Evolutionary conservation across 2,113 vertebrate species (phyloP), one percentile per base, ranked within the genome.

Genomic region (Campylomormyrus tamandua): DNA sequence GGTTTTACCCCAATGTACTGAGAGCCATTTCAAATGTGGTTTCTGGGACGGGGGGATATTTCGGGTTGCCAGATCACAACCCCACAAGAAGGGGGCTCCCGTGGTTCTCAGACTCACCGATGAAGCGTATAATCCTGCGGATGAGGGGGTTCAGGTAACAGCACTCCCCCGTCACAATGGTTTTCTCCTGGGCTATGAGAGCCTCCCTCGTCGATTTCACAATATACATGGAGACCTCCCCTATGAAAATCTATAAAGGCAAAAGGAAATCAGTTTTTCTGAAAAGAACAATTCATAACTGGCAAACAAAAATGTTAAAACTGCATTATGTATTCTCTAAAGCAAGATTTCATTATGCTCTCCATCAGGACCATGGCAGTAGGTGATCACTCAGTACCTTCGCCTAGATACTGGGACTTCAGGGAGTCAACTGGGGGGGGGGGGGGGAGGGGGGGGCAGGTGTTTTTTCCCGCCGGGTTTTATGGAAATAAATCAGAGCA

Each of bases 141-240:
- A 99, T 96, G 87, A 99, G 96, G 11, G 98, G 98, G 93, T 98
- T 99, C 94, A 99, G 96, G 93, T 99, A 99, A 95, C 98, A 99
- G 93, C 98, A 99, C 91, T 99, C 98, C 92, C 98, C 98, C 1
- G 98, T 99, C 90, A 99, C 94, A 90, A 99, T 99, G 91, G 97
- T 99, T 95, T 99, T 99, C 95, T 99, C 98, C 93, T 99, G 97
- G 90, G 96, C 94, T 93, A 99, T 95, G 87, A 99, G 96, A 50
- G 96, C 96, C 94, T 99, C 97, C 94, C 98, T 95, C 7, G 98
- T 99, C 52, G 98, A 98, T 92, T 98, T 98, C 97, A 99, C 99
- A 94, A 98, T 96, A 90, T 99, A 99, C 97, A 98, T 98, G 90
- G 97, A 97, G 93, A 99, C 95, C 91, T 99, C 98, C 45, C 98